A percentile compares a stretch with the other conserved stretches of the same genome.
Evolutionary conservation across 2,113 vertebrate genomes (phyloP).

Genomic region (Chroicocephalus ridibundus): DNA sequence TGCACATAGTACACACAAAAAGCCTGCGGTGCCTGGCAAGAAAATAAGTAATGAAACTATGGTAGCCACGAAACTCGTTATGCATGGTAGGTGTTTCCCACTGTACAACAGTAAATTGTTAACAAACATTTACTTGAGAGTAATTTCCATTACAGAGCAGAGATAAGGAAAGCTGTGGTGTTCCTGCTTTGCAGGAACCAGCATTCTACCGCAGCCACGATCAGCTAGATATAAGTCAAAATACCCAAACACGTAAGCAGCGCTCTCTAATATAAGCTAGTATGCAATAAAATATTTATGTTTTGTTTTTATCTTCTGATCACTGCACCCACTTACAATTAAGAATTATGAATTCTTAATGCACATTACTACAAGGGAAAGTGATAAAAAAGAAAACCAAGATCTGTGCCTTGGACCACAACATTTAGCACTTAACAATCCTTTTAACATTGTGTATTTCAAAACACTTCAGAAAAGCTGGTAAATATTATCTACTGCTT

Average conservation of each 20-base stretch:
- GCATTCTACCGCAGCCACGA: background rate
- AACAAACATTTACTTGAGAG: constrained; percentile 18
- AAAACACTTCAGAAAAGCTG: background rate
- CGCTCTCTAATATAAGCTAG: background rate
- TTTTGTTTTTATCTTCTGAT: constrained; percentile 56
- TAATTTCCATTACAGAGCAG: constrained; percentile 29
- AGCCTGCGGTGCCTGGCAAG: background rate
- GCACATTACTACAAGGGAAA: constrained; percentile 14
- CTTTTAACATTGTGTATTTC: background rate
- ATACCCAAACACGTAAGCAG: background rate
- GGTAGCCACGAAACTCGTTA: constrained; percentile 38
- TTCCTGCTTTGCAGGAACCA: background rate
- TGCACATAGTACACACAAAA: background rate
- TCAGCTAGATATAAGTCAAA: background rate
- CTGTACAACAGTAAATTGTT: constrained; percentile 14
- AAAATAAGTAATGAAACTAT: constrained; percentile 8
- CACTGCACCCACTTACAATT: constrained; percentile 47
- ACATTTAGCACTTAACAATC: background rate
- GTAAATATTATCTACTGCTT: background rate
- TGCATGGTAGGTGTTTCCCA: constrained; percentile 11
- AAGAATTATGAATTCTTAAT: constrained; percentile 37
- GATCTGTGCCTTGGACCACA: background rate
- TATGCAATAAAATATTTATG: background rate
- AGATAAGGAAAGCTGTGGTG: background rate
- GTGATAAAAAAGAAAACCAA: constrained; percentile 10